Evolutionary conservation across 2,888 invertebrate species (phyloP), one percentile per base, ranked within the genome.

Genomic region (Ditylenchus weischeri): DNA sequence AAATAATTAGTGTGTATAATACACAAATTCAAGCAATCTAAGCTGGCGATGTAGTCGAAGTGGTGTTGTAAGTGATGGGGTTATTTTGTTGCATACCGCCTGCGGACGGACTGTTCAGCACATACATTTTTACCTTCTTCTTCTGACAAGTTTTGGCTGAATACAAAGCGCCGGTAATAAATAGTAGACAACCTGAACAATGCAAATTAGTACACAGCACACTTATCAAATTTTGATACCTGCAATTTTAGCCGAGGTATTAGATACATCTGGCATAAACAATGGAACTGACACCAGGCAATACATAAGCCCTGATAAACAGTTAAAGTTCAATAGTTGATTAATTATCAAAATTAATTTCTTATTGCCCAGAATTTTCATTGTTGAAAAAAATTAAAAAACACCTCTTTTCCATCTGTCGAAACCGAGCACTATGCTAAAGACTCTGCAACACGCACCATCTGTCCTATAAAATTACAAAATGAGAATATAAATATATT

Each of bases 381-480:
- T 7, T 54, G 2, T 54, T 21, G 21, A 1, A 54, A 23, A 51
- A 54, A 54, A 54, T 54, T 5, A 54, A n/a, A 72, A 72, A 18
- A 67, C 18, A 0, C 74, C 72, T 3, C 72, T 65, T 48, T 73
- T 54, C 72, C 72, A 72, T 29, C 74, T 50, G 50, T 72, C 72
- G 43, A 72, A 75, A 19, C 58, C 65, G 38, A 72, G 60, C 13
- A 72, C 74, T 8, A 72, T 21, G 35, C 62, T 51, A 50, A 72
- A 72, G 1, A 64, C 74, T 47, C 60, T 49, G 60, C 72, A 72
- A 11, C 68, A 57, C 0, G 70, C 63, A 6, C 72, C 72, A 15
- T 71, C 57, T 5, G 73, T 70, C 18, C 72, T 72, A 35, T 49
- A 72, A 54, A 23, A 15, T 23, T 54, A 1, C 1, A 57, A 57